These are phyloP conservation scores for Melanostoma scalare DNA, from an alignment of 2,888 invertebrate species.

Conservation along the genomic window DNA sequence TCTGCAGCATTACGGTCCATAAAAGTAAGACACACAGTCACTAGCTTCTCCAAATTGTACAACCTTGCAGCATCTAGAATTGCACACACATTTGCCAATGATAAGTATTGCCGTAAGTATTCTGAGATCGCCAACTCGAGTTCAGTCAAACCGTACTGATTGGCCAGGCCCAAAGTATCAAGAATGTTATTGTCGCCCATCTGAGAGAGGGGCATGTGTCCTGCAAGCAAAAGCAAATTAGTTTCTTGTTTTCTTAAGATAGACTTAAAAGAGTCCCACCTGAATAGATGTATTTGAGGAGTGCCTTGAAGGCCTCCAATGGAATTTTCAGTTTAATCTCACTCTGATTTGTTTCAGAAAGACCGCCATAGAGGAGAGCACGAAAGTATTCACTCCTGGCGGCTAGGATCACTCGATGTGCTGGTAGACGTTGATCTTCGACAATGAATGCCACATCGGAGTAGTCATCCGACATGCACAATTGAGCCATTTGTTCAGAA, in stretches of 20 bases:
- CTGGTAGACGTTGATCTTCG: slow-evolving; percentile 85
- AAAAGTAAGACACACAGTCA: slow-evolving; percentile 93
- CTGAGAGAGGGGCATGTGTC: slow-evolving; percentile 87
- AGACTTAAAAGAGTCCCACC: slow-evolving; percentile 82
- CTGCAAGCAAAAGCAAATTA: slow-evolving; percentile 77
- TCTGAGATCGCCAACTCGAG: slow-evolving; percentile 96
- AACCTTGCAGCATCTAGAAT: slow-evolving; percentile 94
- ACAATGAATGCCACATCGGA: slow-evolving; percentile 95
- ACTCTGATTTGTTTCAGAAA: slow-evolving; percentile 88
- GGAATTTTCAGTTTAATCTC: slow-evolving; percentile 94
- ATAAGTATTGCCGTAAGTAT: slow-evolving; percentile 93
- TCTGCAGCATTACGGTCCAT: slow-evolving; percentile 95
- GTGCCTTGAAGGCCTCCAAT: slow-evolving; percentile 91
- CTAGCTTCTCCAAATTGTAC: slow-evolving; percentile 86
- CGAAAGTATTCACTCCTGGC: slow-evolving; percentile 98
- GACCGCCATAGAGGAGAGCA: slow-evolving; percentile 90
- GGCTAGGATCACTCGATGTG: slow-evolving; percentile 90
- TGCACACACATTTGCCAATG: slow-evolving; percentile 94
- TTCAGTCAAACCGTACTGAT: slow-evolving; percentile 97
- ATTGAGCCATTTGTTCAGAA: slow-evolving; percentile 92
- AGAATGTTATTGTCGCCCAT: slow-evolving; percentile 87
- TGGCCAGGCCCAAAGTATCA: slow-evolving; percentile 92
- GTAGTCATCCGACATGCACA: slow-evolving; percentile 94
- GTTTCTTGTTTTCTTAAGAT: slow-evolving; percentile 74
- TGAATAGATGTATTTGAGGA: slow-evolving; percentile 97